Percentiles rank a stretch among this genome's conserved stretches.
These are phyloP conservation scores for Platyrinchus mystaceus DNA, from an alignment of 2,797 vertebrate species.

Conservation along the genomic window DNA sequence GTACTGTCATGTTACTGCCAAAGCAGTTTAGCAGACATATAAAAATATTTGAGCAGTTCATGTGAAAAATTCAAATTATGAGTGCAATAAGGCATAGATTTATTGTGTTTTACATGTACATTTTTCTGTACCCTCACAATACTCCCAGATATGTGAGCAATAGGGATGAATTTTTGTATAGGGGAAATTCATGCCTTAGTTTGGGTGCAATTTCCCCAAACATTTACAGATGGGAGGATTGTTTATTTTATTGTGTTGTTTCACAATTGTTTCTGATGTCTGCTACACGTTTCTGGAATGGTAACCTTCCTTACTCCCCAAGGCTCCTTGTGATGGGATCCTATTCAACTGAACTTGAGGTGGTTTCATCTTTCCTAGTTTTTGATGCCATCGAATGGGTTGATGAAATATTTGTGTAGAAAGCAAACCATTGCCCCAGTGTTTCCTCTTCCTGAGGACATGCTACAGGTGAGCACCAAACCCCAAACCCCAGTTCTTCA, in stretches of 20 bases:
- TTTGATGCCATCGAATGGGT: background rate
- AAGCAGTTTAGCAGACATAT: background rate
- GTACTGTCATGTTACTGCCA: background rate
- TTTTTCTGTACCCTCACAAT: background rate
- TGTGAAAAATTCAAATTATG: background rate
- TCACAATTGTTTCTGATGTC: background rate
- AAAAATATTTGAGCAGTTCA: background rate
- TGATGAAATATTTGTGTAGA: background rate
- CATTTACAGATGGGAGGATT: background rate
- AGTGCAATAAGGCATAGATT: background rate
- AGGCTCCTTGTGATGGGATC: background rate
- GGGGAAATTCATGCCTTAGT: background rate
- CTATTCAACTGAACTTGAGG: background rate
- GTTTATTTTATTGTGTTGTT: background rate
- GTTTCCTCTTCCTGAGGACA: background rate
- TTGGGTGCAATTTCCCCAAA: background rate
- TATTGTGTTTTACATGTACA: background rate
- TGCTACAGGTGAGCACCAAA: accelerated
- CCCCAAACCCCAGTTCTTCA: background rate
- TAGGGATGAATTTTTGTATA: background rate
- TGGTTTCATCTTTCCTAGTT: background rate
- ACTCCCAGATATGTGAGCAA: background rate
- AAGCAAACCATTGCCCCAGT: background rate
- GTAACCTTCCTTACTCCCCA: background rate
- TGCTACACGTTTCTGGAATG: accelerated